Evolutionary conservation across 2,113 vertebrate species (phyloP).

Genomic region (Proterorhinus semilunaris): DNA sequence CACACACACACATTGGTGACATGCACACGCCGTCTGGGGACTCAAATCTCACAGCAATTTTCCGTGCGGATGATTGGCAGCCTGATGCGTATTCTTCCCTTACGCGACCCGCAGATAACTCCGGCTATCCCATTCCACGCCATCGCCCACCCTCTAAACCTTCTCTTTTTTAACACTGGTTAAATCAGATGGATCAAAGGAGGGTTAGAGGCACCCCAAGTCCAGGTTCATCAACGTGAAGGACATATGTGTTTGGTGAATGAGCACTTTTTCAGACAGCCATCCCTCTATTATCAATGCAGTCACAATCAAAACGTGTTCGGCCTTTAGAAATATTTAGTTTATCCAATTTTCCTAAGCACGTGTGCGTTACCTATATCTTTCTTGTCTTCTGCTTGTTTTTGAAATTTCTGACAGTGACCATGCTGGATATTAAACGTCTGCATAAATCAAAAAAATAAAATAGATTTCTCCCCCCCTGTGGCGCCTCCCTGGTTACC

Average conservation of each 20-base stretch:
- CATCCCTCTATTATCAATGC: too few species aligned
- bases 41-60: slow-evolving; percentile 89
- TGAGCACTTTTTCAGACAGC: not conserved
- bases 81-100: slow-evolving; percentile 82
- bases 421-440: not conserved
- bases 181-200: slow-evolving; percentile 8
- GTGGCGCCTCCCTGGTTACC: slow-evolving; percentile 16
- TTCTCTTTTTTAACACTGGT: slow-evolving; percentile 45
- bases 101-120: slow-evolving; percentile 78
- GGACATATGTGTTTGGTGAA: slow-evolving; percentile 3
- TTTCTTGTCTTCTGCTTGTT: not conserved
- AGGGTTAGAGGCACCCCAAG: not conserved
- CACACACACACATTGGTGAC: slow-evolving; percentile 35
- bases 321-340: too few species aligned
- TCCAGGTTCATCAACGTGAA: not conserved
- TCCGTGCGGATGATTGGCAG: slow-evolving; percentile 82
- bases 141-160: slow-evolving; percentile 53
- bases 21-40: slow-evolving; percentile 76
- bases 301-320: too few species aligned
- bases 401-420: not conserved
- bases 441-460: not conserved
- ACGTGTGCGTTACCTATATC: too few species aligned
- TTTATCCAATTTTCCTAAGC: too few species aligned
- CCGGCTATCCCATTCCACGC: slow-evolving; percentile 68
- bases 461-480: slow-evolving; percentile 17